Evolutionary conservation across 92 coral and sea anemone species (phyloP).

Genomic region (Isaurus tuberculatus): DNA sequence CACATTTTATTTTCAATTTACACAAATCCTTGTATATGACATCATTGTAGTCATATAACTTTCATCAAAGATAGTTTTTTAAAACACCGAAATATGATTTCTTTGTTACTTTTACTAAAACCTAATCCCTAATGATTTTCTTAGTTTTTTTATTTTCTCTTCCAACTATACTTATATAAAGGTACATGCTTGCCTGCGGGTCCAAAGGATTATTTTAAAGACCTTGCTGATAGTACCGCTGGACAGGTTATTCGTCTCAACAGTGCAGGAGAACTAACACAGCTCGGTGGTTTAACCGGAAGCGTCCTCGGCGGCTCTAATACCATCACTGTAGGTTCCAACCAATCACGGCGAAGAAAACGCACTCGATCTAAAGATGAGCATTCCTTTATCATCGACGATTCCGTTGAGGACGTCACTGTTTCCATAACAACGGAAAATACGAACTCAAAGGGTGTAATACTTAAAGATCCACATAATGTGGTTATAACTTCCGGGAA

Average conservation of each 20-base stretch:
- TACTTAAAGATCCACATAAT: conserved; percentile 42
- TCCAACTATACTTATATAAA: neutral
- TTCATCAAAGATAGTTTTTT: too few relatives aligned
- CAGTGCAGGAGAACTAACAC: conserved; percentile 57
- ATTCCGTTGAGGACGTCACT: too few relatives aligned
- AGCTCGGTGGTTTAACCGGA: conserved; percentile 59
- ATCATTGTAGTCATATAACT: too few relatives aligned
- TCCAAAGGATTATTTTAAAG: conserved; percentile 59
- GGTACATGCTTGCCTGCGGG: neutral
- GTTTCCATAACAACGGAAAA: conserved; percentile 32
- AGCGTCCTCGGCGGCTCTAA: neutral
- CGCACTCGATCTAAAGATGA: conserved; percentile 47
- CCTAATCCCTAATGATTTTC: too few relatives aligned
- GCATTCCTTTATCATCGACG: too few relatives aligned
- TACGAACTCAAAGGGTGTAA: neutral
- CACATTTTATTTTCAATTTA: too few relatives aligned
- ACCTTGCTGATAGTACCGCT: conserved; percentile 58
- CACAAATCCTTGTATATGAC: too few relatives aligned
- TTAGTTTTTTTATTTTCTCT: neutral
- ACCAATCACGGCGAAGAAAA: conserved; percentile 49
- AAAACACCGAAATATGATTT: too few relatives aligned
- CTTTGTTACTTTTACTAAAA: too few relatives aligned
- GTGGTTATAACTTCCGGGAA: conserved; percentile 48
- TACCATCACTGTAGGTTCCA: neutral
- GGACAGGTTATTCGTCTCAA: neutral